Evolutionary conservation across 92 coral and sea anemone species (phyloP), one percentile per base, ranked within the genome.

Genomic region (Montipora capitata): DNA sequence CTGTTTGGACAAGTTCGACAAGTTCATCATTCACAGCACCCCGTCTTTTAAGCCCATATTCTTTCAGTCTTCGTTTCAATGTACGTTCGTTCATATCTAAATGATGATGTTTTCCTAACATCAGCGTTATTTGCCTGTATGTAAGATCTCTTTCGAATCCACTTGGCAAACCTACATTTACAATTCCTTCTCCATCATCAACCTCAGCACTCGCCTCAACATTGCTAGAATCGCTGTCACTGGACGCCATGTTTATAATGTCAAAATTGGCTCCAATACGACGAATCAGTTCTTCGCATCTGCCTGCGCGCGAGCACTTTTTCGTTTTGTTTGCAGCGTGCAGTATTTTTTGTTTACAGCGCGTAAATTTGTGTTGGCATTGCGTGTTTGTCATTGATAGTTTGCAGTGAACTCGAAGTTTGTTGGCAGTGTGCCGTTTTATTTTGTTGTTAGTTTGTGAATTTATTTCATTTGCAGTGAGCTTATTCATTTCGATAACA

Each of bases 21-120:
- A n/a, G n/a, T n/a, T n/a, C 90, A 15, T 82, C 83, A 43, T 83
- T 69, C 38, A 87, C 80, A 15, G 12, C 35, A 7, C 77, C 79
- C 18, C 83, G 80, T 57, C 84, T 85, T 45, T 41, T 86, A 12
- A 83, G 84, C 17, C 96, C 91, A 84, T 71, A 92, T 51, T 90
- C 96, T 57, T 88, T 90, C 14, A 95, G 80, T 77, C 92, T 90
- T 61, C 94, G 83, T 58, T 93, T 93, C 20, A 95, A 45, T 13
- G 96, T 93, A 49, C 94, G 63, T 49, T 70, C 72, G 61, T 78
- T 80, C 74, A 92, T 84, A 35, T 7, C n/a, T 4, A 94, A 76
- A 63, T 56, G 54, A 74, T 93, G 94, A 48, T 94, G 87, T 65
- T 93, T 90, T 65, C 79, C 96, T 48, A 94, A 72, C 93, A 94